A percentile compares a stretch with the other conserved stretches of the same genome.
phyloP scores from a whole-genome alignment of 2,797 vertebrate genomes.

The Arrhamphus sclerolepis region DNA sequence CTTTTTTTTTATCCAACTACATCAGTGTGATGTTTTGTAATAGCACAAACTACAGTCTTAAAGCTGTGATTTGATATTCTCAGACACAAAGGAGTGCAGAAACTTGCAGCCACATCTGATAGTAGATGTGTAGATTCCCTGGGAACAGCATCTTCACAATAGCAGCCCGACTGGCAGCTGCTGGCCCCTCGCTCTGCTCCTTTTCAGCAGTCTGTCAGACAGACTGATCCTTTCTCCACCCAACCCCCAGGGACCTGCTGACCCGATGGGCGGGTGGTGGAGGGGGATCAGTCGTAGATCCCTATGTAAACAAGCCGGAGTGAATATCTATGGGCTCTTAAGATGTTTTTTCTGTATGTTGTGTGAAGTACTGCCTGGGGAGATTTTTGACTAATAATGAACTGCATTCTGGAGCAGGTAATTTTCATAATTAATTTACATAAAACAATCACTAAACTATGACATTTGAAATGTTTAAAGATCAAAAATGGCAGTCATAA shows the following conservation, averaged over 20 bases:
- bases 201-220: constrained; percentile 75
- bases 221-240: constrained; percentile 68
- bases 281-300: constrained; percentile 56
- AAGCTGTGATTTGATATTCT: constrained; percentile 37
- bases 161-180: constrained; percentile 75
- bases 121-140: constrained; percentile 63
- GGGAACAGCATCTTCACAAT: constrained; percentile 77
- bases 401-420: not conserved
- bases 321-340: constrained; percentile 32
- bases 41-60: not conserved
- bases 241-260: constrained; percentile 66
- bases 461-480: too few relatives aligned
- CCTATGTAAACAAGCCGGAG: constrained; percentile 58
- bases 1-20: not conserved
- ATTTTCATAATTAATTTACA: not conserved
- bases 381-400: constrained; percentile 17
- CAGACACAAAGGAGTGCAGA: constrained; percentile 75
- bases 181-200: constrained; percentile 64
- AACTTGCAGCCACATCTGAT: constrained; percentile 61
- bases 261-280: constrained; percentile 49
- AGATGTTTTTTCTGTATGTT: constrained; percentile 13
- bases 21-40: not conserved
- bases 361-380: not conserved
- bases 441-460: not conserved
- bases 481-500: too few relatives aligned